Evolutionary conservation across 2,797 vertebrate genomes (phyloP), one percentile per base, ranked within the genome.

Genomic region (Acestrorhynchus altus): DNA sequence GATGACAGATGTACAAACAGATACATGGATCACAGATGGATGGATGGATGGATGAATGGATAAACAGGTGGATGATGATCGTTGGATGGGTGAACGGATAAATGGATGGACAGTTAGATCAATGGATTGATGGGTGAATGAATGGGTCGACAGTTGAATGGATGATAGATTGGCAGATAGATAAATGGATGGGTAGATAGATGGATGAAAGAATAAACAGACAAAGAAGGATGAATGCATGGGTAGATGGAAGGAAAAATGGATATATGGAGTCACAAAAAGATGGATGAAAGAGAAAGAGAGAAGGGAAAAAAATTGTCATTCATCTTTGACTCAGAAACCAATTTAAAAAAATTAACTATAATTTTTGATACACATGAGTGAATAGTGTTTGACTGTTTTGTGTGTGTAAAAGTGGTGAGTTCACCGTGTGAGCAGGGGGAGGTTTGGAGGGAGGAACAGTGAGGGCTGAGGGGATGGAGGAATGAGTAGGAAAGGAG

Each of bases 371-470:
- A n/a, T n/a, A n/a, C 4, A 2, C 0, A 56, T 56, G 31, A 35
- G 31, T 35, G 31, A 35, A 35, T 35, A 35, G 2, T n/a, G n/a
- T n/a, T n/a, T n/a, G n/a, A n/a, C n/a, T 6, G 31, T 35, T 2
- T 2, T 6, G 31, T 35, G 31, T 35, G 31, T 35, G 31, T 35
- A 49, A 15, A 47, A 15, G 15, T 20, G 16, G 13, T n/a, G 47
- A n/a, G 44, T 73, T 26, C 46, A 69, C 61, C 76, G 65, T 72
- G 70, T 61, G 69, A 83, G 77, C 72, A 72, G 1, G 35, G 42
- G 49, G 74, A 16, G 26, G 51, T 83, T 84, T 8, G 44, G 67
- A 49, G 47, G 31, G 51, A 74, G 81, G 81, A 22, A 42, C 65
- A 49, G 47, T 31, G 59, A 74, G 40, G 71, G 44, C 49, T 0